Base-by-base conservation (phyloP, 2,113 vertebrate genomes). In the Pollimyrus isidori region DNA sequence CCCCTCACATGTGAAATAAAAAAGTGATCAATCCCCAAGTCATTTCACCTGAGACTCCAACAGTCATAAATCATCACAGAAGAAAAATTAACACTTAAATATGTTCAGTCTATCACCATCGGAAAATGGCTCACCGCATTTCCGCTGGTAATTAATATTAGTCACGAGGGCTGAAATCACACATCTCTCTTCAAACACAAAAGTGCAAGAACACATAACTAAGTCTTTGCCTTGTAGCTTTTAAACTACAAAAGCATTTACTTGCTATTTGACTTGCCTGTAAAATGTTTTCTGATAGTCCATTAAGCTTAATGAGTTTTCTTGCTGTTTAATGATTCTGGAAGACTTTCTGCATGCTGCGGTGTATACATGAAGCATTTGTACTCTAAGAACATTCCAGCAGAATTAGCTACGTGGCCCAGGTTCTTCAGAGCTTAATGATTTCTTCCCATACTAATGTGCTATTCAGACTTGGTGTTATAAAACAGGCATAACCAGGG, bases 241-340 rank as follows among this genome's bases (percentile, higher is more conserved):
- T 84, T 84, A 45, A 84, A n/a, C 35, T 84, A 48, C 21, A 23
- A 48, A 84, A 84, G 45, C 82, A 84, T 48, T 45, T 48, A 46
- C 1, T 26, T 84, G 82, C 19, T 84, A 48, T 84, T 84, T 84
- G 11, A 84, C 82, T 23, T 87, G 26, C n/a, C 85, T 35, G 85
- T 11, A 53, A 56, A 56, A 87, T 56, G 50, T 87, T 53, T 56
- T 52, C 49, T 39, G 49, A 50, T 53, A 15, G 30, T 39, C 17
- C 88, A 88, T 88, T 69, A 88, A 46, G 23, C 42, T 69, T 88
- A 88, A 88, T 48, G 42, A 73, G 10, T 49, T 42, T 21, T 73
- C 58, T 73, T 26, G 48, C 35, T 69, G 45, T 88, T 88, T 88
- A 48, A 88, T 87, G 85, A 52, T 30, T 35, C n/a, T 30, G 62